phyloP scores from a whole-genome alignment of 2,888 invertebrate species.

The Lithophane ornitopus region DNA sequence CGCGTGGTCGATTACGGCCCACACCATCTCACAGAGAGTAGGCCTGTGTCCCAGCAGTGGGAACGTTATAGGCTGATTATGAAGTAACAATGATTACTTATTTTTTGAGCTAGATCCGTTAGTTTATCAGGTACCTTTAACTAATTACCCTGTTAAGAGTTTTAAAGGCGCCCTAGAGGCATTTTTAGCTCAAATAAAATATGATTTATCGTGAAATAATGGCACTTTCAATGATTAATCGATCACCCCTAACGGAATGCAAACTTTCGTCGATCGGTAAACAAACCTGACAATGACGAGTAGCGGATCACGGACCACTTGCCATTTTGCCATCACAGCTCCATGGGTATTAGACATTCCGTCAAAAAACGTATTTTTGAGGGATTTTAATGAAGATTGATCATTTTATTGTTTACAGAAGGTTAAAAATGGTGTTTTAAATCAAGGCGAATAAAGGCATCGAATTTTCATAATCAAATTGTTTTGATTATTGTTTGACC shows the following conservation, averaged over 20 bases:
- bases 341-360: background rate
- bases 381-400: slow-evolving; percentile 2
- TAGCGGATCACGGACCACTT: slow-evolving; percentile 25
- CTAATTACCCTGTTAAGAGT: background rate
- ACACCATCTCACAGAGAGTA: no score
- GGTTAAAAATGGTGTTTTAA: background rate
- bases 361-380: background rate
- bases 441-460: background rate
- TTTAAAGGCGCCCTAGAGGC: background rate
- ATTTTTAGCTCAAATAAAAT: slow-evolving; percentile 27
- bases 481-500: background rate
- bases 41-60: no score
- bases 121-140: background rate
- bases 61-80: no score
- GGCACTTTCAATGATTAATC: slow-evolving; percentile 51
- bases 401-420: background rate
- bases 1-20: no score
- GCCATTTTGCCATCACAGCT: slow-evolving; percentile 17
- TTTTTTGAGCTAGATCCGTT: background rate
- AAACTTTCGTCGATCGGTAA: slow-evolving; percentile 55
- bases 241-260: slow-evolving; percentile 36
- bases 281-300: slow-evolving; percentile 46
- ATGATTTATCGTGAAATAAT: slow-evolving; percentile 37
- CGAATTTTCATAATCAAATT: background rate
- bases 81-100: no score